phyloP scores from a whole-genome alignment of 1,140 invertebrate genomes.

The Sinonovacula constricta region DNA sequence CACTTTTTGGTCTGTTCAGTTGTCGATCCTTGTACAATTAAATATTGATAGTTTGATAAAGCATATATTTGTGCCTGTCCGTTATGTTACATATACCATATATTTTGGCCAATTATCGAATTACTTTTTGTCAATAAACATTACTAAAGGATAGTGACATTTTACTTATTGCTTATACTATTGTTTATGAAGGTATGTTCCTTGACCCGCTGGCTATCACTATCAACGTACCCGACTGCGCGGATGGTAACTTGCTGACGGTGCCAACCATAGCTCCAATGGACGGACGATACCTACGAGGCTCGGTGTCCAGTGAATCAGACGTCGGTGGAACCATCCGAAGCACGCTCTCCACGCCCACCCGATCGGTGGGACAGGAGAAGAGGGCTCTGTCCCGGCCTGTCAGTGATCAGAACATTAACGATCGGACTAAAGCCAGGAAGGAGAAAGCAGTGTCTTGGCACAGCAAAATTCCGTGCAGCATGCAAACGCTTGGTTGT shows the following conservation, averaged over 20 bases:
- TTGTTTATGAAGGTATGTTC: constrained; percentile 26
- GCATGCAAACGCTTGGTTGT: constrained; percentile 40
- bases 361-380: constrained; percentile 10
- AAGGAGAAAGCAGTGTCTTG: constrained; percentile 48
- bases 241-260: constrained; percentile 33
- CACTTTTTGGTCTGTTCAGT: too few species aligned
- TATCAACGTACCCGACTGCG: constrained; percentile 12
- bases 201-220: constrained; percentile 38
- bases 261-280: constrained; percentile 37
- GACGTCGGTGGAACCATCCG: constrained; percentile 7
- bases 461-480: constrained; percentile 43
- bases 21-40: not conserved
- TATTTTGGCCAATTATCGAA: too few species aligned
- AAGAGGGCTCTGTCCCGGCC: constrained; percentile 7
- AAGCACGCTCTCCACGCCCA: constrained; percentile 31
- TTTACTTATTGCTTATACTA: too few species aligned
- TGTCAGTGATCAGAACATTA: constrained; percentile 49
- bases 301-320: constrained; percentile 19
- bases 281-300: constrained; percentile 27
- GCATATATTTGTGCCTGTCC: constrained; percentile 3
- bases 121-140: too few species aligned
- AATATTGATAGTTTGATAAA: not conserved
- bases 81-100: not conserved
- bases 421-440: not conserved
- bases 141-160: too few species aligned